phyloP scores from a whole-genome alignment of 2,113 vertebrate genomes.

The Elephantulus edwardii region DNA sequence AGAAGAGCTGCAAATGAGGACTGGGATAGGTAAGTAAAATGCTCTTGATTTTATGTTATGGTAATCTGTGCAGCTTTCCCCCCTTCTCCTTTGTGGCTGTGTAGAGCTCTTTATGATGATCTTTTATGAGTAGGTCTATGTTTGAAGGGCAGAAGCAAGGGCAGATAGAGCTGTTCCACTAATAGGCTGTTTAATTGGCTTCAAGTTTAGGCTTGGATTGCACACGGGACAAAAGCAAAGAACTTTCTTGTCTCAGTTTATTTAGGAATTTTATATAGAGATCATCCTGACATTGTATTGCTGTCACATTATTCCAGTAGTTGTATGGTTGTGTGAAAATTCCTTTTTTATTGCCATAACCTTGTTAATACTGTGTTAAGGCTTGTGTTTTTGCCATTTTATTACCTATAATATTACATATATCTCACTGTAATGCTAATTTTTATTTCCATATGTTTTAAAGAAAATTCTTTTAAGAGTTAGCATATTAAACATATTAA shows the following conservation, averaged over 20 bases:
- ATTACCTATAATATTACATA: background rate
- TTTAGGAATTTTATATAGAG: background rate
- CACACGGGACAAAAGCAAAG: background rate
- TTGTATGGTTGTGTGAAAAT: background rate
- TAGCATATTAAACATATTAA: too few relatives aligned
- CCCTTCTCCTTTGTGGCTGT: background rate
- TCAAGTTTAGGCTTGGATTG: background rate
- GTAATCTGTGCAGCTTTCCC: background rate
- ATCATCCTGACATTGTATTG: background rate
- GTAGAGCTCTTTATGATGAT: background rate
- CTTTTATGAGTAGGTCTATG: background rate
- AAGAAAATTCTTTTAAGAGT: too few relatives aligned
- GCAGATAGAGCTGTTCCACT: too few relatives aligned
- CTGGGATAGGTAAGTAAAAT: slow-evolving; percentile 89
- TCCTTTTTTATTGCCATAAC: background rate
- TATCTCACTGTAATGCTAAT: background rate
- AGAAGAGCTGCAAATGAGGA: slow-evolving; percentile 93
- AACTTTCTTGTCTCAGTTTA: background rate
- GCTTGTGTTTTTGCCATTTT: background rate
- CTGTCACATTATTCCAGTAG: background rate
- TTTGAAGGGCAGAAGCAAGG: background rate
- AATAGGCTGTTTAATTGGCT: background rate
- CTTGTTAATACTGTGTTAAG: background rate
- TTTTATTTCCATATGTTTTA: too few relatives aligned
- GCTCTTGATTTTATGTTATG: background rate